A percentile compares a stretch with the other conserved stretches of the same genome.
These are phyloP conservation scores for Pediacus dermestoides DNA, from an alignment of 2,888 invertebrate genomes.

Conservation along the genomic window DNA sequence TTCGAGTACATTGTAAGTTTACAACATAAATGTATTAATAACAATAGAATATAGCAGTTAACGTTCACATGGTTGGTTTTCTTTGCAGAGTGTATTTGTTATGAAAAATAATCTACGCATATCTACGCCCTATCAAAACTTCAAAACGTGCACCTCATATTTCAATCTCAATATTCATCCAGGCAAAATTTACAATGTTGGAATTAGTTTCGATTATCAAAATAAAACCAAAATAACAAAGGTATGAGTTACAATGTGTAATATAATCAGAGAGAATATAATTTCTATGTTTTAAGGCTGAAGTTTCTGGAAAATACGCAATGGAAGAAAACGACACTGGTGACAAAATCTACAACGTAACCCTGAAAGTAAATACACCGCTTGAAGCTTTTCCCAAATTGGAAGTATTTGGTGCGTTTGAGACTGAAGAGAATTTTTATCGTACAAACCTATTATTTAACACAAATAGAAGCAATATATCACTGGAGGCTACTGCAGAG, in stretches of 20 bases:
- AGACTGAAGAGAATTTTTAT: constrained; percentile 44
- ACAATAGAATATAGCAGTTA: too few species aligned
- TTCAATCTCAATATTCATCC: constrained; percentile 52
- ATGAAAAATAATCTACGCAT: constrained; percentile 58
- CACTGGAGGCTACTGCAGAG: constrained; percentile 55
- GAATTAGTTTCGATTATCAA: constrained; percentile 50
- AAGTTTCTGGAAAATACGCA: constrained; percentile 54
- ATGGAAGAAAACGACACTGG: constrained; percentile 41
- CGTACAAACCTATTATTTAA: constrained; percentile 52
- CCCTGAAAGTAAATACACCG: constrained; percentile 56
- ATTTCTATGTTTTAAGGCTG: constrained; percentile 50
- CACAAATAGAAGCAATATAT: constrained; percentile 53
- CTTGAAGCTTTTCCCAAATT: constrained; percentile 52
- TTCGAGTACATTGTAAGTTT: constrained; percentile 56
- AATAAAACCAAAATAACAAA: constrained; percentile 49
- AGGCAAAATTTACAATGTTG: constrained; percentile 50
- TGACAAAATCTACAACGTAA: constrained; percentile 48
- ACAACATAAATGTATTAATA: too few species aligned
- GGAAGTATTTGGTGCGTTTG: constrained; percentile 42
- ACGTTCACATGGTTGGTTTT: too few species aligned
- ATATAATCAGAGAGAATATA: constrained; percentile 13
- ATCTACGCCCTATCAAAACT: constrained; percentile 53
- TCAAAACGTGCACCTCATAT: constrained; percentile 52
- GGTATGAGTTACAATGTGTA: constrained; percentile 36
- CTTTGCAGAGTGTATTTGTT: constrained; percentile 48